A percentile compares a stretch with the other conserved stretches of the same genome.
Conservation (phyloP, 1,140 invertebrate species). For the Halictus rubicundus region DNA sequence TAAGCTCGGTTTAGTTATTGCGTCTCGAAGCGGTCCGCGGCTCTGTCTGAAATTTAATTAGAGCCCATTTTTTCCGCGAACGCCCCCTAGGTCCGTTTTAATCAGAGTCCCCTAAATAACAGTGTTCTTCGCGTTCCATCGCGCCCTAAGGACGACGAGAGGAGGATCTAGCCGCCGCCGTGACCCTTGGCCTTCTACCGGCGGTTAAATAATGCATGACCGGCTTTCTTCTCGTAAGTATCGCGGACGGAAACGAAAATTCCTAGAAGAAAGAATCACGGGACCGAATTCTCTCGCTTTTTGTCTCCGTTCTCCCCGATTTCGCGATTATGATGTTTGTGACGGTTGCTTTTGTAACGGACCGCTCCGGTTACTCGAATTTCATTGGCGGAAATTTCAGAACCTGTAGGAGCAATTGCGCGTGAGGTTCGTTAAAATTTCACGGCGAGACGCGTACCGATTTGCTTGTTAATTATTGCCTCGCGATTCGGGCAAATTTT, state of each 20-base stretch:
- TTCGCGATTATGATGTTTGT: too few relatives aligned
- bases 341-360: too few relatives aligned
- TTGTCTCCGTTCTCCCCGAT: too few relatives aligned
- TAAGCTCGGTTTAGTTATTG: neutral
- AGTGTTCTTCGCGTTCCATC: too few relatives aligned
- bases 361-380: neutral
- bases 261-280: neutral
- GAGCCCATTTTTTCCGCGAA: neutral
- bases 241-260: neutral
- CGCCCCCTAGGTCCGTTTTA: neutral
- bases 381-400: neutral
- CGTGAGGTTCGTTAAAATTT: neutral
- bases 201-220: constrained; percentile 35
- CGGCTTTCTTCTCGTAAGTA: neutral
- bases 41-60: constrained; percentile 4
- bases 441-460: neutral
- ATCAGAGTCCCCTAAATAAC: neutral
- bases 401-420: neutral
- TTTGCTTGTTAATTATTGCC: constrained; percentile 11
- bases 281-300: too few relatives aligned
- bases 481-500: too few relatives aligned
- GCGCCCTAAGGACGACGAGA: neutral
- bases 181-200: neutral
- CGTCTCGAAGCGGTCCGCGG: too few relatives aligned
- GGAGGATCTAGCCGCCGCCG: neutral